Conservation (phyloP, 2,888 invertebrate species). For the Nowickia ferox region DNA sequence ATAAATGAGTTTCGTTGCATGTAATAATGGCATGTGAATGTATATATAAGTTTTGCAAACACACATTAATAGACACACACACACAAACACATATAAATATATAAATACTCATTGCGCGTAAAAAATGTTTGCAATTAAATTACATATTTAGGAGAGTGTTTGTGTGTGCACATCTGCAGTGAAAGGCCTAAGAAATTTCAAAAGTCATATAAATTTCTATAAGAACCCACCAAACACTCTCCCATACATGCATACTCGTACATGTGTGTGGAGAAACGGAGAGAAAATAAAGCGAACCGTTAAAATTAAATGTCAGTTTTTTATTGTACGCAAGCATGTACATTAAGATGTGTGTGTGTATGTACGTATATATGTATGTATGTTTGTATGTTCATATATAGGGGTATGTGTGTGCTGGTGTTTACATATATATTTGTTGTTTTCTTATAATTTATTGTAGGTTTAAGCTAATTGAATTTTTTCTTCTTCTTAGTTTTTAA, state of each 20-base stretch:
- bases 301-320: neutral
- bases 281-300: neutral
- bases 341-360: neutral
- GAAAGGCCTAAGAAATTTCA: slow-evolving; percentile 10
- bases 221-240: neutral
- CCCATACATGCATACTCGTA: neutral
- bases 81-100: neutral
- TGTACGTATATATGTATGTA: slow-evolving; percentile 18
- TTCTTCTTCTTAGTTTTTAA: slow-evolving; percentile 30
- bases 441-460: slow-evolving; percentile 59
- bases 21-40: slow-evolving; percentile 4
- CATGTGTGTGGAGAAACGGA: neutral
- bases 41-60: slow-evolving; percentile 3
- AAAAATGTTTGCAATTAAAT: neutral
- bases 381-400: too few species aligned
- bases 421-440: neutral
- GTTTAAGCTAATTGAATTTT: slow-evolving; percentile 64
- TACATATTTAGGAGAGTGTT: neutral
- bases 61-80: neutral
- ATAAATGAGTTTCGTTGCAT: slow-evolving; percentile 51
- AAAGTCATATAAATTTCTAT: slow-evolving; percentile 15
- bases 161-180: neutral
- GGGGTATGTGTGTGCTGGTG: slow-evolving; percentile 8
- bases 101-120: neutral
- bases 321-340: too few species aligned